Conservation (phyloP, 2,797 vertebrate genomes). For the Gallinago nigripennis region DNA sequence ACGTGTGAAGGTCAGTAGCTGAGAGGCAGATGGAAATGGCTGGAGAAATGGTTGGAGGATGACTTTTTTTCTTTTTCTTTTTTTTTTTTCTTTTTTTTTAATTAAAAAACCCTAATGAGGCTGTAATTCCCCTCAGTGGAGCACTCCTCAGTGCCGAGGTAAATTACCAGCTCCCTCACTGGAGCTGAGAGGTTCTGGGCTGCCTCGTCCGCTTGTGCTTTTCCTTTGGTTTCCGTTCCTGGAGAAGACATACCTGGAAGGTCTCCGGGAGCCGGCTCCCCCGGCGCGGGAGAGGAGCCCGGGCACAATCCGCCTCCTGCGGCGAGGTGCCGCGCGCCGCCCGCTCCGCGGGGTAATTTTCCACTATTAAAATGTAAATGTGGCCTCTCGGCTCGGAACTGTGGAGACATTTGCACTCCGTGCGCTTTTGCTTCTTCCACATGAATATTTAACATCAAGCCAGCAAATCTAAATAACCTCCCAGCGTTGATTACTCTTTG, state of each 20-base stretch:
- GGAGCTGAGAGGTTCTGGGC: background rate
- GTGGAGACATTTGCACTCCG: background rate
- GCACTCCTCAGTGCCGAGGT: background rate
- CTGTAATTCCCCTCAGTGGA: background rate
- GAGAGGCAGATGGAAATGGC: background rate
- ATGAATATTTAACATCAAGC: conserved; percentile 35
- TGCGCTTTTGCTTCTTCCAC: background rate
- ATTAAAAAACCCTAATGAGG: background rate
- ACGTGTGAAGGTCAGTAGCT: rapidly evolving
- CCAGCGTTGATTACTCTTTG: background rate
- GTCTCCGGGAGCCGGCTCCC: background rate
- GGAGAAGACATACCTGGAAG: background rate
- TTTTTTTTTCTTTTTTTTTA: background rate
- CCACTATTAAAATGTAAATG: background rate
- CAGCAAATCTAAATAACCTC: background rate
- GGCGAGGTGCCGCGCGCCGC: background rate
- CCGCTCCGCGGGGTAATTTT: background rate
- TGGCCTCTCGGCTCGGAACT: background rate
- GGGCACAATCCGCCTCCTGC: background rate
- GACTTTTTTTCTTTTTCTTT: background rate
- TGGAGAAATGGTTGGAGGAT: background rate
- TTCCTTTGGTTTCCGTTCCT: background rate
- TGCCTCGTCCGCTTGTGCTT: background rate
- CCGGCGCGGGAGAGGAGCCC: background rate
- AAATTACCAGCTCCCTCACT: background rate